Conservation (phyloP, 2,888 invertebrate species). For the Cheilosia scutellata region DNA sequence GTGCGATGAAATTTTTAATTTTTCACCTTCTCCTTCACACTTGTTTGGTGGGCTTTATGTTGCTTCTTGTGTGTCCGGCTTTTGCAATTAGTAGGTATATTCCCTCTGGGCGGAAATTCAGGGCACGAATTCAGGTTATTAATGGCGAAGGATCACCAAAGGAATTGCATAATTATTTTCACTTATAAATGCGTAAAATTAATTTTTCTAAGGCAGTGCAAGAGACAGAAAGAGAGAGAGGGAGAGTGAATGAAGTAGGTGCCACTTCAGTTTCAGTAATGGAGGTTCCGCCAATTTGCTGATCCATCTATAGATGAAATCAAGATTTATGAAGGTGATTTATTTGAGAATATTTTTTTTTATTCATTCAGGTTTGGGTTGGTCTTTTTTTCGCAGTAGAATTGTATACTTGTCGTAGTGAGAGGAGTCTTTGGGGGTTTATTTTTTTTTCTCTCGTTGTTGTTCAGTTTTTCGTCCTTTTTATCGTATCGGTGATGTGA, state of each 20-base stretch:
- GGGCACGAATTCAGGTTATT: slow-evolving; percentile 13
- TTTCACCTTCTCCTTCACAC: not conserved
- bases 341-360: slow-evolving; percentile 62
- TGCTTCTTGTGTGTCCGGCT: not conserved
- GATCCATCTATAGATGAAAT: slow-evolving; percentile 61
- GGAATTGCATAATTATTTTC: slow-evolving; percentile 66
- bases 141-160: slow-evolving; percentile 42
- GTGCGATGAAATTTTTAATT: slow-evolving; percentile 38
- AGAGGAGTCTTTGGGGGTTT: not conserved
- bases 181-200: slow-evolving; percentile 70
- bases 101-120: not conserved
- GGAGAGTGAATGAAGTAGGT: not conserved
- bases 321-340: slow-evolving; percentile 74
- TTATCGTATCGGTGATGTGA: slow-evolving; percentile 37
- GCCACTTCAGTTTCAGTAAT: slow-evolving; percentile 27
- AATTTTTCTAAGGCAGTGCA: slow-evolving; percentile 45
- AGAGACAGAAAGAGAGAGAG: not conserved
- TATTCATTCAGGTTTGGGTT: slow-evolving; percentile 32
- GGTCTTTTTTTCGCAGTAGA: slow-evolving; percentile 2
- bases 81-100: not conserved
- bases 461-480: slow-evolving; percentile 39
- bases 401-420: slow-evolving; percentile 24
- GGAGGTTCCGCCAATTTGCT: slow-evolving; percentile 69
- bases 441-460: slow-evolving; percentile 13
- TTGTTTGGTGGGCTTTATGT: not conserved